Conservation (phyloP, 2,113 vertebrate species). For the Cathartes aura region DNA sequence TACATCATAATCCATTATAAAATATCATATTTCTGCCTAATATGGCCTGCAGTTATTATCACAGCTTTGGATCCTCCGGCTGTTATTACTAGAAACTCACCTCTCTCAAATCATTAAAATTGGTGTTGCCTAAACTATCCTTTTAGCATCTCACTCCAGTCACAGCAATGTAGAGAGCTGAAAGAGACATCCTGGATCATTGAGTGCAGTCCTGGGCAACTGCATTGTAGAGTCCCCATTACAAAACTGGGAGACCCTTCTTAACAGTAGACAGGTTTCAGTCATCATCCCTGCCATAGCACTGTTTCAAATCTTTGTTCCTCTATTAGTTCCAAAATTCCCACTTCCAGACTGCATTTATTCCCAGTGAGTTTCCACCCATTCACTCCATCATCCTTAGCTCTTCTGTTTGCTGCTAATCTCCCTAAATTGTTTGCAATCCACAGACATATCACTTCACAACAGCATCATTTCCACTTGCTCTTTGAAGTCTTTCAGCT, state of each 20-base stretch:
- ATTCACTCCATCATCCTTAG: not conserved
- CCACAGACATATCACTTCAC: not conserved
- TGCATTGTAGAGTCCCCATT: accelerated
- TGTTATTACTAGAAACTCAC: not conserved
- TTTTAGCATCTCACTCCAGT: not conserved
- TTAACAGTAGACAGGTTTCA: not conserved
- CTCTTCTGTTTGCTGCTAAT: not conserved
- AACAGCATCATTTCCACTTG: not conserved
- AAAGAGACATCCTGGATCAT: not conserved
- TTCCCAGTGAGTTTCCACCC: not conserved
- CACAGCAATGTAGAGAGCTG: not conserved
- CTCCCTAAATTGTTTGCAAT: not conserved
- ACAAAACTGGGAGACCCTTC: not conserved
- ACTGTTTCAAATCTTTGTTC: not conserved
- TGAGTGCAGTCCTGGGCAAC: not conserved
- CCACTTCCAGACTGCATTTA: not conserved
- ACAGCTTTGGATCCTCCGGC: not conserved
- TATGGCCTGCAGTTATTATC: not conserved
- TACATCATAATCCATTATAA: not conserved
- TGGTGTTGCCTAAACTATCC: not conserved
- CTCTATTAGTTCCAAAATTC: not conserved
- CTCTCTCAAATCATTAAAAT: not conserved
- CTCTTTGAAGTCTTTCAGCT: not conserved
- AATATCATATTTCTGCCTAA: not conserved
- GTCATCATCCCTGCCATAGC: not conserved